Evolutionary conservation across 92 coral and sea anemone species (phyloP).

Genomic region (Porites divaricata): DNA sequence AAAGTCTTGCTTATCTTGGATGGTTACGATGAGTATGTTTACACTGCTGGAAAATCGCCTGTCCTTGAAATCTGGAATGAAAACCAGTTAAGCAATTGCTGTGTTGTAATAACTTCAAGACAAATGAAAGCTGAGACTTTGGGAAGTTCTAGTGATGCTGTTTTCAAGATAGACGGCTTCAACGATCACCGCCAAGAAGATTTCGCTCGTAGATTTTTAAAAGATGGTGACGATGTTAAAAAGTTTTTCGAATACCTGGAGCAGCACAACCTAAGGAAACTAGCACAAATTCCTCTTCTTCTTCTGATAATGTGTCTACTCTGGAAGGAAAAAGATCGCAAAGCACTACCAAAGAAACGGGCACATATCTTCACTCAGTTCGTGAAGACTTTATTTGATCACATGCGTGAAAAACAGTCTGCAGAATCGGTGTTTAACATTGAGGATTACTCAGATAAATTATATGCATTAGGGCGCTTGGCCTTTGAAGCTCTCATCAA

Average conservation of each 20-base stretch:
- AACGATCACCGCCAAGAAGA: not conserved
- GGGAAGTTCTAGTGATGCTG: not conserved
- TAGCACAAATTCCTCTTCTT: constrained; percentile 23
- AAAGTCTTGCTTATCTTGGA: constrained; percentile 4
- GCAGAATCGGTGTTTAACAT: not conserved
- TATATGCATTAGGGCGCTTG: not conserved
- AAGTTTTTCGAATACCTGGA: not conserved
- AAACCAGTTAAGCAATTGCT: not conserved
- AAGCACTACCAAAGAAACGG: not conserved
- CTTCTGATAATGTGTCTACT: not conserved
- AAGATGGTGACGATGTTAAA: not conserved
- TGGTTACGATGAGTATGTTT: constrained; percentile 5
- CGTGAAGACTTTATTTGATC: not conserved
- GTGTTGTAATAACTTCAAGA: constrained; percentile 1
- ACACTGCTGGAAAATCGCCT: constrained; percentile 1
- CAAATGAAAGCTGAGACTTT: not conserved
- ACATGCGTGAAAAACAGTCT: not conserved
- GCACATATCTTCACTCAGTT: not conserved
- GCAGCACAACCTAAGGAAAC: not conserved
- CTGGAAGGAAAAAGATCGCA: not conserved
- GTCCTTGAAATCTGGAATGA: constrained; percentile 1
- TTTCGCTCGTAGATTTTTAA: not conserved
- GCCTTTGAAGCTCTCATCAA: constrained; percentile 10
- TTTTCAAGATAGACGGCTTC: not conserved
- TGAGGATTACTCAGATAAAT: not conserved